A percentile compares a stretch with the other conserved stretches of the same genome.
Conservation (phyloP, 2,888 invertebrate species). For the Oscheius sp. region DNA sequence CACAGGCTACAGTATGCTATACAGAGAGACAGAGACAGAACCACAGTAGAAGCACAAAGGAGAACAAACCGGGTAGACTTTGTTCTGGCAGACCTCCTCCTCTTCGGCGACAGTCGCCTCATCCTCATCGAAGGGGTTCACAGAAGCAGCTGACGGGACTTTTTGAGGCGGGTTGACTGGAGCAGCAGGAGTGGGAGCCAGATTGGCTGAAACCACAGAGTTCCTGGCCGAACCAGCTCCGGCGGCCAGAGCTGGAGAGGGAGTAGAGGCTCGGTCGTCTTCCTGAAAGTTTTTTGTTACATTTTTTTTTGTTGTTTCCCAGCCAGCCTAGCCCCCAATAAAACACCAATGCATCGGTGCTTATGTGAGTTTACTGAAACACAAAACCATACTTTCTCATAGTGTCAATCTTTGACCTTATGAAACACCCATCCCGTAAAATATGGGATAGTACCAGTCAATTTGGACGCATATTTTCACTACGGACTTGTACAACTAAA, state of each 20-base stretch:
- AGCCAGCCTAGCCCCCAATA: too few species aligned
- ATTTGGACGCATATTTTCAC: too few species aligned
- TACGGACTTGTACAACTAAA: too few species aligned
- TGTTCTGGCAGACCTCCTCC: conserved; percentile 52
- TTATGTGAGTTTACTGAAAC: too few species aligned
- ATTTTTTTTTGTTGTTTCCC: too few species aligned
- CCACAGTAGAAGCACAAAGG: conserved; percentile 10
- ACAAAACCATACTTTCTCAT: too few species aligned
- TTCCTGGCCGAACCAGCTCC: conserved; percentile 10
- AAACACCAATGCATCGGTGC: too few species aligned
- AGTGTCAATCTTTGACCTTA: too few species aligned
- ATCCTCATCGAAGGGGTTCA: conserved; percentile 62
- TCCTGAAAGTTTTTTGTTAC: conserved; percentile 3
- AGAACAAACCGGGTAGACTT: conserved; percentile 57
- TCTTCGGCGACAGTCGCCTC: conserved; percentile 42
- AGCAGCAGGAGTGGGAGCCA: neutral
- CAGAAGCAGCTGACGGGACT: conserved; percentile 1
- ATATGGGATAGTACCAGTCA: too few species aligned
- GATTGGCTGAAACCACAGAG: conserved; percentile 22
- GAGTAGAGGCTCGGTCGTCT: conserved; percentile 21
- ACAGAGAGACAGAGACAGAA: neutral
- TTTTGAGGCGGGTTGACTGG: neutral
- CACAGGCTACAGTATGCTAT: neutral
- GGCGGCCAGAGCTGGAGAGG: neutral
- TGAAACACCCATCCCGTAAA: too few species aligned